phyloP scores from a whole-genome alignment of 2,888 invertebrate species.

The Ornithoptera priamus region DNA sequence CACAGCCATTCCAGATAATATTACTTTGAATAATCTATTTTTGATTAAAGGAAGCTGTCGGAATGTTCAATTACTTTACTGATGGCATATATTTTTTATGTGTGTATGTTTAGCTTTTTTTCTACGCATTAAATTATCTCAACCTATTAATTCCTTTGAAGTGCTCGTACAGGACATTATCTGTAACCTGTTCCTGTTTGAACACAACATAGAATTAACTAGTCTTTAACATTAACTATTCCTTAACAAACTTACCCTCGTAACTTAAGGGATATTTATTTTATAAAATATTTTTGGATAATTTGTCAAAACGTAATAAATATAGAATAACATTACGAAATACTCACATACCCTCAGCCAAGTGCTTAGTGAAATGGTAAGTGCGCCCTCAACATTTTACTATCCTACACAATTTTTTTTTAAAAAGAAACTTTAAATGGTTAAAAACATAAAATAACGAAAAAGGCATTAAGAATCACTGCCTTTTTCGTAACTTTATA shows the following conservation, averaged over 20 bases:
- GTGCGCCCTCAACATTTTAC: too few relatives aligned
- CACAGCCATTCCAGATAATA: conserved; percentile 54
- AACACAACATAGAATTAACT: neutral
- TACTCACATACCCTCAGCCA: too few relatives aligned
- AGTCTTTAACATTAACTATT: neutral
- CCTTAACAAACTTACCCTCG: neutral
- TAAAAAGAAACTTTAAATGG: too few relatives aligned
- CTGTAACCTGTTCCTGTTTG: neutral
- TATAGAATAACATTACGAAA: too few relatives aligned
- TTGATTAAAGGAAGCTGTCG: conserved; percentile 28
- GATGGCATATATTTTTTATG: conserved; percentile 8
- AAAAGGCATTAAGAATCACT: too few relatives aligned
- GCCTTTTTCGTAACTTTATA: too few relatives aligned
- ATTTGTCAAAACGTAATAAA: too few relatives aligned
- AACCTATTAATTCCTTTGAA: neutral
- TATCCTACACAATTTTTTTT: too few relatives aligned
- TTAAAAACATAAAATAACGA: too few relatives aligned
- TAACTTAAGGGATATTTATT: too few relatives aligned
- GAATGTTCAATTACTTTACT: conserved; percentile 20
- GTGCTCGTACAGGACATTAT: conserved; percentile 2
- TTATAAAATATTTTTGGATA: too few relatives aligned
- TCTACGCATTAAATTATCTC: conserved; percentile 5
- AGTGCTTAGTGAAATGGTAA: too few relatives aligned
- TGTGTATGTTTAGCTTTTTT: neutral
- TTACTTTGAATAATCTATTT: conserved; percentile 36